phyloP scores from a whole-genome alignment of 1,140 invertebrate genomes.

The Helicoverpa armigera region DNA sequence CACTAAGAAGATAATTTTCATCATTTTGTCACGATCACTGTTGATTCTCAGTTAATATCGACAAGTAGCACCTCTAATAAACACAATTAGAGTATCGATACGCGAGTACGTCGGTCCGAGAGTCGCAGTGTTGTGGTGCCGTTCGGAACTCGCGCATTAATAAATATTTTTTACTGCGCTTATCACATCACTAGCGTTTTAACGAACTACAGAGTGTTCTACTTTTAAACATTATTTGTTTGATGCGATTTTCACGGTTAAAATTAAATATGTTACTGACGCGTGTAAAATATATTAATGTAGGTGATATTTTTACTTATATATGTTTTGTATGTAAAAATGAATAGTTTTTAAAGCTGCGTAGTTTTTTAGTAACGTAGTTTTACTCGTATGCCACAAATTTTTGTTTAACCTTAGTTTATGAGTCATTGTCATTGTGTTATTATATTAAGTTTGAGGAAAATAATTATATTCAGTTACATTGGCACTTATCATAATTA shows the following conservation, averaged over 20 bases:
- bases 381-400: too few species aligned
- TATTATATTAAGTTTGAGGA: too few species aligned
- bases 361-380: too few species aligned
- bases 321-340: too few species aligned
- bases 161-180: conserved; percentile 43
- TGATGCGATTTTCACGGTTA: conserved; percentile 20
- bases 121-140: conserved; percentile 31
- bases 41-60: conserved; percentile 6
- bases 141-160: conserved; percentile 30
- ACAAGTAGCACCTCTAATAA: conserved; percentile 29
- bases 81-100: conserved; percentile 47
- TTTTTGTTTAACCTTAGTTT: too few species aligned
- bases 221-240: conserved; percentile 11
- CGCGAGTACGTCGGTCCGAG: conserved; percentile 41
- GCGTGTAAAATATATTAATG: not conserved
- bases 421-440: too few species aligned
- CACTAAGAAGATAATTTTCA: conserved; percentile 20
- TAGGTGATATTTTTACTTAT: too few species aligned
- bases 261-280: conserved; percentile 28
- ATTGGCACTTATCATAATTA: too few species aligned
- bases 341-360: too few species aligned
- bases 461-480: too few species aligned
- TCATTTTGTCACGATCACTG: conserved; percentile 42
- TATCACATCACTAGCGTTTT: conserved; percentile 37
- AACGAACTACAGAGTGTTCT: conserved; percentile 1